A percentile compares a stretch with the other conserved stretches of the same genome.
Conservation (phyloP, 1,140 invertebrate genomes). For the Conus ventricosus region DNA sequence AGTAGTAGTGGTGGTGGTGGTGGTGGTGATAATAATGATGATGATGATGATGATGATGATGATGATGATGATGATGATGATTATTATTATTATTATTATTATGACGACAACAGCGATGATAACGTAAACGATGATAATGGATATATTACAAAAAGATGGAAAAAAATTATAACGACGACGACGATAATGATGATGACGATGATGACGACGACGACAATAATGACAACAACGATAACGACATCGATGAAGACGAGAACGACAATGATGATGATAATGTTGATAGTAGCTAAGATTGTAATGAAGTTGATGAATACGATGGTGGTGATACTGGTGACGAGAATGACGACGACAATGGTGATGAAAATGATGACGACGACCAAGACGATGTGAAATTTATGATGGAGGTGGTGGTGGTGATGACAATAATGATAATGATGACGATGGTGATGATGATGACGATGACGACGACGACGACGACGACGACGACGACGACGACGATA, state of each 20-base stretch:
- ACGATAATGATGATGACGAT: too few species aligned
- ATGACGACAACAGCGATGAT: too few species aligned
- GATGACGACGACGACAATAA: too few species aligned
- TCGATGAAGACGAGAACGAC: not conserved
- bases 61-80: too few species aligned
- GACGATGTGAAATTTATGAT: not conserved
- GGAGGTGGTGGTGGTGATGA: not conserved
- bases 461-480: constrained; percentile 6
- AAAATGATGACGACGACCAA: not conserved
- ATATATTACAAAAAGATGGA: not conserved
- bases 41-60: too few species aligned
- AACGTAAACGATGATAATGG: too few species aligned
- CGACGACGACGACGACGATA: not conserved
- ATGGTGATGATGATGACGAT: constrained; percentile 26
- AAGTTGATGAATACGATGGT: not conserved
- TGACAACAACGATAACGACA: too few species aligned
- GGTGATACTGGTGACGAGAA: not conserved
- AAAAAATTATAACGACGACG: not conserved
- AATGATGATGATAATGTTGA: constrained; percentile 11
- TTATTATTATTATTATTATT: too few species aligned
- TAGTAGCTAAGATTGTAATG: not conserved
- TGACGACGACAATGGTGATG: constrained; percentile 17
- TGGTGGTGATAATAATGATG: too few species aligned
- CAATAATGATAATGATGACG: constrained; percentile 15
- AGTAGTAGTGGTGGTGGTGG: too few species aligned